Conservation (phyloP, 2,797 vertebrate genomes). For the Loris lydekkerianus region DNA sequence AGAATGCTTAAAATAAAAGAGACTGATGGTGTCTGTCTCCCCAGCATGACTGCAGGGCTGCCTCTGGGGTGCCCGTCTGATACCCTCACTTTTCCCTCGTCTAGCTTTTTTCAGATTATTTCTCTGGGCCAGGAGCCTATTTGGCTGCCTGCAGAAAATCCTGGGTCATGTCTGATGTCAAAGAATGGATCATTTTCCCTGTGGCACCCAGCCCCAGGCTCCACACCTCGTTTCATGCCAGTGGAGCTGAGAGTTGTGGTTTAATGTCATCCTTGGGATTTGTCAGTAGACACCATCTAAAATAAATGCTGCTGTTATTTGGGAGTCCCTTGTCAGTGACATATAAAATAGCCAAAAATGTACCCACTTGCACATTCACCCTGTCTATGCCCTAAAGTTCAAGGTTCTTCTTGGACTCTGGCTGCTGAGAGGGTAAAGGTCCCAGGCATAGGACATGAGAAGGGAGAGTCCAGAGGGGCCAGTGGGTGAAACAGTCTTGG, state of each 20-base stretch:
- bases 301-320: constrained; percentile 11
- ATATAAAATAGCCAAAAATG: neutral
- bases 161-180: neutral
- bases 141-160: neutral
- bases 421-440: neutral
- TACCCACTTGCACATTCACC: neutral
- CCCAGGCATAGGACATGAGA: neutral
- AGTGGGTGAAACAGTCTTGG: neutral
- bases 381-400: neutral
- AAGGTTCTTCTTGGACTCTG: neutral
- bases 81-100: neutral
- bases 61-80: neutral
- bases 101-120: neutral
- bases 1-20: neutral
- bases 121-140: neutral
- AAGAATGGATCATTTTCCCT: neutral
- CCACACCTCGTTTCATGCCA: neutral
- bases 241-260: neutral
- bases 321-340: constrained; percentile 14
- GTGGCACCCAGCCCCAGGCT: neutral
- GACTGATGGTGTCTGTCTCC: neutral
- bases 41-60: neutral
- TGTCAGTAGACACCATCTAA: neutral
- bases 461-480: neutral
- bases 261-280: neutral